Evolutionary conservation across 2,888 invertebrate species (phyloP), one percentile per base, ranked within the genome.

Genomic region (Morpho achilles): DNA sequence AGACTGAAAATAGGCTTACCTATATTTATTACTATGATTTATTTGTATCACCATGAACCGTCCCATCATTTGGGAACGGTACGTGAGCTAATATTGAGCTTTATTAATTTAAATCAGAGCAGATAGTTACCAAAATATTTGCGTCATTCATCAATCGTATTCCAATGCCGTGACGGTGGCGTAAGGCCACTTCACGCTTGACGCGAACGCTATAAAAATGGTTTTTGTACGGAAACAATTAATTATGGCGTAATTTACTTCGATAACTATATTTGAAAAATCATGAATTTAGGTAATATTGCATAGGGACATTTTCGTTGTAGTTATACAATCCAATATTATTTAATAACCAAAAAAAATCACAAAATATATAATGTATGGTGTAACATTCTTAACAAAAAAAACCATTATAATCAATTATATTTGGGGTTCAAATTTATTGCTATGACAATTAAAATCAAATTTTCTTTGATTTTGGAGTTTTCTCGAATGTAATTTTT

Each of bases 51-150:
- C 61, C 58, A 57, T 54, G 44, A 51, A 23, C 50, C 58, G 62
- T 62, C 58, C 43, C 10, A 52, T 46, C 32, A 40, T 64, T 62
- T 50, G 53, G 42, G 59, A 53, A 62, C 42, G 53, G 53, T 57
- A 63, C 63, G 63, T 63, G 63, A 63, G 54, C 63, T 53, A 59
- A 61, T 61, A 59, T 56, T 57, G 46, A 16, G 48, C 52, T 58
- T 53, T 58, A 58, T 53, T 56, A 51, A 61, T 61, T 63, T 56
- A 61, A 63, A 60, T 56, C 47, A 53, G 58, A 63, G 45, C 56
- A 56, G 46, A 58, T 48, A 58, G 58, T 58, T 61, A 61, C 58
- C 56, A 56, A 63, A 63, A 61, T 58, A 54, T 63, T 63, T 61
- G 48, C 61, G 53, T 56, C 61, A 56, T 54, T 53, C 53, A 58